A percentile compares a stretch with the other conserved stretches of the same genome.
phyloP scores from a whole-genome alignment of 1,140 invertebrate genomes.

The Eubasilissa regina region DNA sequence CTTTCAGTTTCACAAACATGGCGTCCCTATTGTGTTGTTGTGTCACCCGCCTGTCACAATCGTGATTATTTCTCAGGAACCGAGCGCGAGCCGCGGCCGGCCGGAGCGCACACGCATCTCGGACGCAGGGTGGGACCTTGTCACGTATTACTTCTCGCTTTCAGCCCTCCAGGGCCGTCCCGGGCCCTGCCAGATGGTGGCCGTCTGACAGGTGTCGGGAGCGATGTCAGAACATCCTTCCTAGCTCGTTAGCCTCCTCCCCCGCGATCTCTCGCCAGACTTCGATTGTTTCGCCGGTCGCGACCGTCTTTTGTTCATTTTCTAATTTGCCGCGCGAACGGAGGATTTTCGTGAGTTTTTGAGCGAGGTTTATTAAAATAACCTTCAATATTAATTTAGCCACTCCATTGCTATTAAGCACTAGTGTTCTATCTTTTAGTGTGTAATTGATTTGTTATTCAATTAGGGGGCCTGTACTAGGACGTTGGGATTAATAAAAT shows the following conservation, averaged over 20 bases:
- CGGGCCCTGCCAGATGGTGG: slow-evolving; percentile 6
- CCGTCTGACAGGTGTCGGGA: slow-evolving; percentile 14
- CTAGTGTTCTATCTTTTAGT: too few species aligned
- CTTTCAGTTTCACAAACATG: slow-evolving; percentile 26
- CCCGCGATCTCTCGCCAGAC: slow-evolving; percentile 5
- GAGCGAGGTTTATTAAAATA: neutral
- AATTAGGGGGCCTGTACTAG: too few species aligned
- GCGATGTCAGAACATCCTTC: neutral
- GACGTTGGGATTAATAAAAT: too few species aligned
- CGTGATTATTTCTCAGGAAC: neutral
- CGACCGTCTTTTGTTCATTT: neutral
- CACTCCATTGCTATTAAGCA: too few species aligned
- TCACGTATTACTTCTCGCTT: too few species aligned
- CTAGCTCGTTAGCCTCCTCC: too few species aligned
- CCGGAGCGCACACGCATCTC: neutral
- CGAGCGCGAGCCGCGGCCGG: neutral
- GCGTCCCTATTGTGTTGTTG: slow-evolving; percentile 36
- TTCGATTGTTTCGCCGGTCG: neutral
- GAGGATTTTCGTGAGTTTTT: too few species aligned
- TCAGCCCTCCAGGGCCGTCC: neutral
- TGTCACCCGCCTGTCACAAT: slow-evolving; percentile 40
- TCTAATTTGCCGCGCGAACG: neutral
- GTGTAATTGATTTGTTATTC: too few species aligned
- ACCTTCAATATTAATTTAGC: neutral
- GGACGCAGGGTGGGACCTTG: too few species aligned